Evolutionary conservation across 2,113 vertebrate species (phyloP), one percentile per base, ranked within the genome.

Genomic region (Rhabdornis inornatus): DNA sequence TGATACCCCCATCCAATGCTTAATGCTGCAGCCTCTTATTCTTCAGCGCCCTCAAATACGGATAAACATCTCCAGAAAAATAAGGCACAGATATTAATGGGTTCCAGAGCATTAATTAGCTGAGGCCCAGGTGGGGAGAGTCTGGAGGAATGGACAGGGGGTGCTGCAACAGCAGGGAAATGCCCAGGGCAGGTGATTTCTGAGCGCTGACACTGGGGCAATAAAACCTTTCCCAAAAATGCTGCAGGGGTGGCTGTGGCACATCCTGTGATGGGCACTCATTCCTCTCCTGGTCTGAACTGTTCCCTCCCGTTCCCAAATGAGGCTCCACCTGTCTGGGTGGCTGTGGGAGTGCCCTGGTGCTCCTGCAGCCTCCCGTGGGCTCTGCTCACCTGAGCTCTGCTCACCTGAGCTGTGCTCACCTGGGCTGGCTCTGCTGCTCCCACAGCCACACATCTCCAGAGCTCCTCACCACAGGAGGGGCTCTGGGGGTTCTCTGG

Each of bases 41-140:
- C 49, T 56, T 24, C 53, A 68, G 0, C 15, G 22, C 49, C 30
- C 25, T 83, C 20, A 59, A n/a, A 25, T 16, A n/a, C 0, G 0
- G 39, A 28, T 30, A 50, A 45, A 35, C 30, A 40, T 35, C 39
- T 30, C 13, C 8, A 33, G 20, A 47, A 42, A 37, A 15, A 5
- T 7, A 27, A 31, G 7, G 13, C 19, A 33, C 9, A 53, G 20
- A 35, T 59, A 24, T 5, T 27, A 10, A 6, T n/a, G 1, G 1
- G 8, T 61, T 74, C 57, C 19, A 44, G 31, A 44, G 22, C 44
- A 21, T 5, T 19, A 40, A 37, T 37, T 83, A 60, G 23, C 4
- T 52, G 35, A 59, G 17, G 21, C 14, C 18, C 37, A 55, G 23
- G 11, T 50, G 64, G 55, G 49, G 55, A 76, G 35, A 11, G 16